Evolutionary conservation across 2,113 vertebrate genomes (phyloP).

Genomic region (Triplophysa siluroides): DNA sequence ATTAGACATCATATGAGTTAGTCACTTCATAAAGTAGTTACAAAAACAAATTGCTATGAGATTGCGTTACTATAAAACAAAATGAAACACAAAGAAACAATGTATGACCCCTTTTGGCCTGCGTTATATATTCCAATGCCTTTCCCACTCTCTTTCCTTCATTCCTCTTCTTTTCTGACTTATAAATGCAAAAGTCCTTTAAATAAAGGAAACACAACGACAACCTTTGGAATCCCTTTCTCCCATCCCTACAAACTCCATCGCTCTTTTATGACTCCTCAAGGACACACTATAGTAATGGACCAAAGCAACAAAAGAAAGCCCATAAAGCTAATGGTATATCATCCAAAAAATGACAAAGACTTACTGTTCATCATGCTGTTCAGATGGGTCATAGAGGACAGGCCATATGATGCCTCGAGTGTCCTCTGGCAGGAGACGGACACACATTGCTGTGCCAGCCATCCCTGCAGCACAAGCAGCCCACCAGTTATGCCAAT

Average conservation of each 20-base stretch:
- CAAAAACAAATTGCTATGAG: no score
- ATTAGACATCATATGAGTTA: no score
- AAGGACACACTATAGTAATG: neutral
- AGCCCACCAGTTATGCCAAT: constrained; percentile 13
- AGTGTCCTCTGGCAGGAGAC: constrained; percentile 51
- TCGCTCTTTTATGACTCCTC: neutral
- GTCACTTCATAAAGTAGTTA: no score
- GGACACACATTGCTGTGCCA: constrained; percentile 46
- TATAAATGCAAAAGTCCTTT: no score
- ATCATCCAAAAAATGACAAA: constrained; percentile 9
- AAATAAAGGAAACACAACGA: neutral
- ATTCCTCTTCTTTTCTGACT: no score
- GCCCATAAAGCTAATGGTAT: neutral
- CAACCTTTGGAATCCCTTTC: neutral
- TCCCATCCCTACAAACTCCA: neutral
- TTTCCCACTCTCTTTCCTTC: no score
- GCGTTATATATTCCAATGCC: no score
- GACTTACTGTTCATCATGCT: constrained; percentile 5
- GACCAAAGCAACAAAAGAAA: neutral
- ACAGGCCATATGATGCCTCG: constrained; percentile 51
- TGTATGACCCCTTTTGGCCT: no score
- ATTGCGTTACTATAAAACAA: no score
- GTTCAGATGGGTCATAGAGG: constrained; percentile 22
- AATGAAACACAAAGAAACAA: no score
- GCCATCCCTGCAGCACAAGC: constrained; percentile 55